A percentile compares a stretch with the other conserved stretches of the same genome.
Conservation (phyloP, 1,140 invertebrate genomes). For the Polypedilum pembai region DNA sequence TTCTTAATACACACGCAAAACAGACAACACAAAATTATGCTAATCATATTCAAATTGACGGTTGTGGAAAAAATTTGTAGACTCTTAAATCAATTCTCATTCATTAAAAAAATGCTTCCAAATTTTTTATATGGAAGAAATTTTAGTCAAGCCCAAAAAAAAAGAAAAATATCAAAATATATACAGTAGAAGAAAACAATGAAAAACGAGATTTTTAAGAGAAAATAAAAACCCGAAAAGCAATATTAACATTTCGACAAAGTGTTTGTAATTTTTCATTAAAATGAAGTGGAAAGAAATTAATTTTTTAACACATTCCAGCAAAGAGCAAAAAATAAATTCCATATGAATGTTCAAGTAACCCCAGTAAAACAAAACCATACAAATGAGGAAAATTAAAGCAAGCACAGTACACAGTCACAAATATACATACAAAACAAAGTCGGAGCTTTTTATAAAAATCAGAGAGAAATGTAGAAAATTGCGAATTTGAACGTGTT, state of each 20-base stretch:
- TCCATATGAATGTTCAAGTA: no score
- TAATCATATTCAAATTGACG: no score
- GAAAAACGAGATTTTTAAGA: background rate
- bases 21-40: no score
- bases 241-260: slow-evolving; percentile 19
- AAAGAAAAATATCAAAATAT: background rate
- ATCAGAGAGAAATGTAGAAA: no score
- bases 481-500: no score
- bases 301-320: background rate
- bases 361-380: no score
- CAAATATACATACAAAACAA: no score
- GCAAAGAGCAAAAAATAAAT: background rate
- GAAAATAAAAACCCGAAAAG: slow-evolving; percentile 17
- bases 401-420: no score
- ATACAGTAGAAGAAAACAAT: background rate
- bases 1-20: no score
- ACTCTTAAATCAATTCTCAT: background rate
- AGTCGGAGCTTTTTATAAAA: no score
- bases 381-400: no score
- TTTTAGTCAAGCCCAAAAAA: background rate
- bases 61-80: background rate
- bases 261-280: slow-evolving; percentile 3
- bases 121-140: background rate
- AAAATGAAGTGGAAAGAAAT: background rate
- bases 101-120: background rate